Evolutionary conservation across 92 coral and sea anemone species (phyloP).

Genomic region (Phenganax subtilis): DNA sequence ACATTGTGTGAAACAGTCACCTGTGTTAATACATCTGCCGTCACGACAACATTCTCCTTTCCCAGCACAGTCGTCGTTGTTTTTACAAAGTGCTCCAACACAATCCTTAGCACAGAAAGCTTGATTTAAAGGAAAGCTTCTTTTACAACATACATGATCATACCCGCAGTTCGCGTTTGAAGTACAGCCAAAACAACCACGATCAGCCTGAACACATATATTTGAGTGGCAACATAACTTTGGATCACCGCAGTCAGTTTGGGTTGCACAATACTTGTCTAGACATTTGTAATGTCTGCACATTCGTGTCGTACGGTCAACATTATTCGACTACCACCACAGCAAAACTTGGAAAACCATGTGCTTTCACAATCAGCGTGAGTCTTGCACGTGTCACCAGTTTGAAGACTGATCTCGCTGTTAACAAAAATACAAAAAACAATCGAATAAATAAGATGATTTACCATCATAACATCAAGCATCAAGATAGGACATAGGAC

Average conservation of each 20-base stretch:
- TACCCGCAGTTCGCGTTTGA: background rate
- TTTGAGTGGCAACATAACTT: conserved; percentile 2
- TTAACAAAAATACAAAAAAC: background rate
- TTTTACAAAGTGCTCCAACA: background rate
- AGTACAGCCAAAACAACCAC: background rate
- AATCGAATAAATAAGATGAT: background rate
- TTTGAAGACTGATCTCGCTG: background rate
- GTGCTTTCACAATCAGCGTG: background rate
- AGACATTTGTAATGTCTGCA: background rate
- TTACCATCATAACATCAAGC: background rate
- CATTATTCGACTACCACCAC: background rate
- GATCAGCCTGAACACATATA: background rate
- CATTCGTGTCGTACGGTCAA: background rate
- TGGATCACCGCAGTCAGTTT: conserved; percentile 2
- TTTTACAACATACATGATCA: conserved; percentile 10
- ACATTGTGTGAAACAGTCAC: background rate
- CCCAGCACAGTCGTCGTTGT: conserved; percentile 1
- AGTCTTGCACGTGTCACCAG: background rate
- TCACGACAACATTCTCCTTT: background rate
- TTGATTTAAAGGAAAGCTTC: background rate
- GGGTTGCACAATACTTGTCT: background rate
- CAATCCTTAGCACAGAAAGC: background rate
- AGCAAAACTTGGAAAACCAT: background rate
- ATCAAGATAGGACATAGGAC: too few relatives aligned
- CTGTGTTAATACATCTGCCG: background rate